Conservation (phyloP, 2,888 invertebrate species). For the Geotrupes spiniger region DNA sequence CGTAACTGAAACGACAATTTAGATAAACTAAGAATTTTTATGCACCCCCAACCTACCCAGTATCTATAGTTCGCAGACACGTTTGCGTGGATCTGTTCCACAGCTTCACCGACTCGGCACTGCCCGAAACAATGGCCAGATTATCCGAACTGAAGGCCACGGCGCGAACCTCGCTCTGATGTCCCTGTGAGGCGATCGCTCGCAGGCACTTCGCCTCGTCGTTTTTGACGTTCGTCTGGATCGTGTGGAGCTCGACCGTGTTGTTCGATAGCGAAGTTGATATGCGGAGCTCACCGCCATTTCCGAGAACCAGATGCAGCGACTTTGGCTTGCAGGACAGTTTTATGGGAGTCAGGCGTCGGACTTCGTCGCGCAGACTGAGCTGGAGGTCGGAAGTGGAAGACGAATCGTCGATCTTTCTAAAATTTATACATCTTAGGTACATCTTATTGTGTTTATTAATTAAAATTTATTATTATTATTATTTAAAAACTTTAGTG, state of each 20-base stretch:
- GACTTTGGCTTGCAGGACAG: conserved; percentile 57
- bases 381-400: conserved; percentile 38
- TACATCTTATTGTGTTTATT: background rate
- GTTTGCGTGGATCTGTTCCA: conserved; percentile 81
- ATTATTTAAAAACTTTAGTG: conserved; percentile 1
- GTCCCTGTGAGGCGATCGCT: conserved; percentile 72
- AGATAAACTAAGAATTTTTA: background rate
- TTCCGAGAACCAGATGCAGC: conserved; percentile 68
- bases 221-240: conserved; percentile 52
- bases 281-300: conserved; percentile 68
- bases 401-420: conserved; percentile 41
- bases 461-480: background rate
- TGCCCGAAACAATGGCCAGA: conserved; percentile 80
- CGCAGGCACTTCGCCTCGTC: conserved; percentile 60
- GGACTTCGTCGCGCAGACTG: conserved; percentile 71
- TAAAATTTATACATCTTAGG: conserved; percentile 25
- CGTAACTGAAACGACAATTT: conserved; percentile 53
- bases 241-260: conserved; percentile 67
- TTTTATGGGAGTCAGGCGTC: conserved; percentile 64
- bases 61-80: conserved; percentile 61
- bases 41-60: conserved; percentile 35
- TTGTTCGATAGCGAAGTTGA: conserved; percentile 70
- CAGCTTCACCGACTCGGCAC: conserved; percentile 84
- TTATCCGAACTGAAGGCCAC: conserved; percentile 90
- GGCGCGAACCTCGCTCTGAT: conserved; percentile 84